Conservation (phyloP, 2,113 vertebrate species). For the Narcine bancroftii region DNA sequence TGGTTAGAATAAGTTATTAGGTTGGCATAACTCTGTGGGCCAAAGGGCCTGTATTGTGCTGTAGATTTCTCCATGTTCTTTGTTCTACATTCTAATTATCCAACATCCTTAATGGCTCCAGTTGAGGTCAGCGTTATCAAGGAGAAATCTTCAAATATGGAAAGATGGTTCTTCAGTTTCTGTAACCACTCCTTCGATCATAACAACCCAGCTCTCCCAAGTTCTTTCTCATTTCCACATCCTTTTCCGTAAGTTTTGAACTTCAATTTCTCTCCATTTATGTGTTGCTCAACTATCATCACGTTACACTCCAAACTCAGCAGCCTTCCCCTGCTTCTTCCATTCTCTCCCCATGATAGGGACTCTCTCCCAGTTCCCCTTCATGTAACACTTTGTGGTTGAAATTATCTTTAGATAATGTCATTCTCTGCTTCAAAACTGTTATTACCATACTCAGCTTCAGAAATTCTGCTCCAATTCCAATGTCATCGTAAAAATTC, state of each 20-base stretch:
- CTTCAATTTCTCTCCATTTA: neutral
- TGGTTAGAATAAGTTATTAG: too few species aligned
- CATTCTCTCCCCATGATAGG: neutral
- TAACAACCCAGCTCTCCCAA: neutral
- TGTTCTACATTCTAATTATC: neutral
- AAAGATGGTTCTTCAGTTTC: neutral
- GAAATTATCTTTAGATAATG: too few species aligned
- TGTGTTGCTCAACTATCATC: neutral
- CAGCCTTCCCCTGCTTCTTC: neutral
- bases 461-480: neutral
- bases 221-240: neutral
- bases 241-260: neutral
- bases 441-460: neutral
- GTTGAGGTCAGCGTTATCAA: neutral
- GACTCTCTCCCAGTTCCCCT: neutral
- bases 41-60: too few species aligned
- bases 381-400: neutral
- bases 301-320: too few species aligned
- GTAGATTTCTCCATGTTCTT: too few species aligned
- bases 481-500: neutral
- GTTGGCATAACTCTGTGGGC: too few species aligned
- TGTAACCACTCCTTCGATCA: neutral
- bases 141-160: neutral
- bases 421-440: too few species aligned
- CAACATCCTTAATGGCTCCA: neutral